phyloP scores from a whole-genome alignment of 2,888 invertebrate genomes.

The Diarsia rubi region DNA sequence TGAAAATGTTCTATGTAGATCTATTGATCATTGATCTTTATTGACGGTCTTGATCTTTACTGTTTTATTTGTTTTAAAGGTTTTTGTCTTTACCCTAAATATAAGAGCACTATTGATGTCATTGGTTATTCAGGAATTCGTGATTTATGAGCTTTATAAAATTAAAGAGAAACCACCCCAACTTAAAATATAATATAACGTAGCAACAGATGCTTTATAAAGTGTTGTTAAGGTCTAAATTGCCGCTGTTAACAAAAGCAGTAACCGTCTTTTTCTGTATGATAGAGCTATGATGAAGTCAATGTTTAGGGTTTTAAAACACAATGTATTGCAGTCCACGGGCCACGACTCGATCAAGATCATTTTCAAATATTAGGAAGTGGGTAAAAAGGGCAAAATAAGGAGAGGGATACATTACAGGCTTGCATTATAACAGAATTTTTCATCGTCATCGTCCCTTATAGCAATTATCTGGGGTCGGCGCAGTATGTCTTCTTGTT shows the following conservation, averaged over 20 bases:
- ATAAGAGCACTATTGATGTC: neutral
- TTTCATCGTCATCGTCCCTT: neutral
- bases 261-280: neutral
- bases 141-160: neutral
- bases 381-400: neutral
- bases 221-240: neutral
- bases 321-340: neutral
- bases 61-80: conserved; percentile 53
- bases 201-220: neutral
- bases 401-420: too few species aligned
- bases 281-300: neutral
- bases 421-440: neutral
- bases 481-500: neutral
- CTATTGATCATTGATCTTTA: conserved; percentile 69
- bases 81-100: conserved; percentile 22
- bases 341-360: too few species aligned
- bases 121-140: neutral
- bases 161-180: neutral
- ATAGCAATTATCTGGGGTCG: neutral
- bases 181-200: neutral
- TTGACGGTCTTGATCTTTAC: conserved; percentile 64
- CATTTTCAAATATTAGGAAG: neutral
- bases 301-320: neutral
- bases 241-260: neutral
- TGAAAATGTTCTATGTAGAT: conserved; percentile 72